Conservation (phyloP, 2,888 invertebrate genomes). For the Deilephila porcellus region DNA sequence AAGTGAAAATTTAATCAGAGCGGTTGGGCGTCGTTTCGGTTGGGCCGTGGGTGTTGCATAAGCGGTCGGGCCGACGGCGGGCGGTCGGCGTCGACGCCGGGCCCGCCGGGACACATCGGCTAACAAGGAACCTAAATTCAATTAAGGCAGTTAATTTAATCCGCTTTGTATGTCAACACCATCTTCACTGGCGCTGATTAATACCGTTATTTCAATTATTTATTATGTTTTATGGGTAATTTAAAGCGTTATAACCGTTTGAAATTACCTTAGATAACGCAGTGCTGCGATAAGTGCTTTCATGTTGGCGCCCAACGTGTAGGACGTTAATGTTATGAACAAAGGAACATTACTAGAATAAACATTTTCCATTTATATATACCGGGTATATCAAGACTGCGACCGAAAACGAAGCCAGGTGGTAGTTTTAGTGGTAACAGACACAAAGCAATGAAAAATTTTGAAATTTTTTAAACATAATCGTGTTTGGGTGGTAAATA, state of each 20-base stretch:
- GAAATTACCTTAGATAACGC: background rate
- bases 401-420: no score
- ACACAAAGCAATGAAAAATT: no score
- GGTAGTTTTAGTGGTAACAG: no score
- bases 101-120: constrained; percentile 70
- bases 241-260: background rate
- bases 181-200: constrained; percentile 68
- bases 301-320: background rate
- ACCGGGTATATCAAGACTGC: no score
- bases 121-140: constrained; percentile 83
- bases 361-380: no score
- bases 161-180: constrained; percentile 76
- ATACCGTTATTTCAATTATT: constrained; percentile 47
- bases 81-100: constrained; percentile 47
- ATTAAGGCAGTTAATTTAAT: constrained; percentile 85
- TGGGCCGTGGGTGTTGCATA: constrained; percentile 29
- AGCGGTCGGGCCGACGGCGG: constrained; percentile 40
- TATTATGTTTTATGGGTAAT: constrained; percentile 25
- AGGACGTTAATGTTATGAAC: no score
- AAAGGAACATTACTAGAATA: no score
- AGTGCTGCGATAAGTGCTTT: background rate
- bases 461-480: no score
- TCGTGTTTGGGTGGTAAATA: no score
- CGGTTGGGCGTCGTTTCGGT: constrained; percentile 27
- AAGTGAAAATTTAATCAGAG: constrained; percentile 39